Base-by-base conservation (phyloP, 1,140 invertebrate species). In the Epicauta chinensis region DNA sequence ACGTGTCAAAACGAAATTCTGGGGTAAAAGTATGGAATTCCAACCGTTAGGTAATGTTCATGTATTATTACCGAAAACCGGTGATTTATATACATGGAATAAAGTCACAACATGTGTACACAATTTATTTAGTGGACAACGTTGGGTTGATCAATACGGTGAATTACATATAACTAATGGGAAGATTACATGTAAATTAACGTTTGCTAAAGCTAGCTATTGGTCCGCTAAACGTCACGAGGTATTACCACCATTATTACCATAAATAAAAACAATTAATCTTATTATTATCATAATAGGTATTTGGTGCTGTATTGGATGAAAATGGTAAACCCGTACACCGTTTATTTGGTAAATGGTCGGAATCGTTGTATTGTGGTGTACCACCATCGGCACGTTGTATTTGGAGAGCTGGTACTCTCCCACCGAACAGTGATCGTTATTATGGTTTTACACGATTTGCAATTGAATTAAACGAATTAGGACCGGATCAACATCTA, bases 1-100 rank as follows among this genome's bases (percentile, higher is more conserved):
- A 2, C 73, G 86, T 56, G 87, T 91, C 54, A 90, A 89, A 71
- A 87, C 89, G 16, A 90, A 89, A 71, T 93, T 93, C 74, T 93
- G 89, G 89, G 89, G 89, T 48, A 92, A 91, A 73, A 91, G 87
- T 23, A 89, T 93, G 78, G 89, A 92, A 73, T 87, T 92, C 67
- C 85, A 90, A 64, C 89, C 90, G 0, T 79, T 86, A 30, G 88
- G 88, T 7, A 52, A 63, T 2, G 77, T 81, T 1, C 76, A 80
- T 50, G 70, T 81, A 6, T 61, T 71, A 13, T 63, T 81, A 35
- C 57, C 69, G 2, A 70, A 71, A 50, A 75, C 76, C 0, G 78
- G 78, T 2, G 82, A 89, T 63, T 77, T 84, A 59, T 91, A 90
- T 63, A 76, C 75, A 31, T 91, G 88, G 86, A 91, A 91, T 69